phyloP scores from a whole-genome alignment of 2,888 invertebrate species.

The Masnerella sp. region DNA sequence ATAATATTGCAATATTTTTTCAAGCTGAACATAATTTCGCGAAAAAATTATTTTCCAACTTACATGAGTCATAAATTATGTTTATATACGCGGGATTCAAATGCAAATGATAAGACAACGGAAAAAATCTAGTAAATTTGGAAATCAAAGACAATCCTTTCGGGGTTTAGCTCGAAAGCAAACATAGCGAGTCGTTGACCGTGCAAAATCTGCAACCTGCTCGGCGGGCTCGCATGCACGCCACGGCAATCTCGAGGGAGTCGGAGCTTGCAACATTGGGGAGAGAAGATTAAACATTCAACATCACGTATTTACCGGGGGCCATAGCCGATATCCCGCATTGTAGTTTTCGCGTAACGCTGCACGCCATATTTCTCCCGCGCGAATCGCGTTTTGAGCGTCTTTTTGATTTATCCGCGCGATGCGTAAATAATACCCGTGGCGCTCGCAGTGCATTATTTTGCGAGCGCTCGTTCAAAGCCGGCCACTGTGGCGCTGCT shows the following conservation, averaged over 20 bases:
- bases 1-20: too few species aligned
- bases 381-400: constrained; percentile 60
- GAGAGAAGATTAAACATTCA: constrained; percentile 68
- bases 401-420: constrained; percentile 59
- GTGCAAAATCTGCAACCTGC: constrained; percentile 59
- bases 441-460: constrained; percentile 54
- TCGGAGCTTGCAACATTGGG: constrained; percentile 62
- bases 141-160: constrained; percentile 56
- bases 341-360: constrained; percentile 60
- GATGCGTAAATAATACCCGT: constrained; percentile 53
- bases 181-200: constrained; percentile 55
- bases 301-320: constrained; percentile 66
- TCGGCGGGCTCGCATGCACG: constrained; percentile 47
- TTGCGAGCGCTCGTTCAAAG: constrained; percentile 15
- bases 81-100: too few species aligned
- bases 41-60: too few species aligned
- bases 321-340: constrained; percentile 65
- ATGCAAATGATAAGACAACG: constrained; percentile 1
- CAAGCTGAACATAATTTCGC: too few species aligned
- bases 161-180: constrained; percentile 47
- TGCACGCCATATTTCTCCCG: constrained; percentile 52
- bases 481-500: too few species aligned
- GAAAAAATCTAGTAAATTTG: constrained; percentile 27
- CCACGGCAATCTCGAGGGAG: constrained; percentile 63
- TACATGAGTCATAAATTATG: background rate